These are phyloP conservation scores for Myzus persicae DNA, from an alignment of 1,140 invertebrate genomes.

Conservation along the genomic window DNA sequence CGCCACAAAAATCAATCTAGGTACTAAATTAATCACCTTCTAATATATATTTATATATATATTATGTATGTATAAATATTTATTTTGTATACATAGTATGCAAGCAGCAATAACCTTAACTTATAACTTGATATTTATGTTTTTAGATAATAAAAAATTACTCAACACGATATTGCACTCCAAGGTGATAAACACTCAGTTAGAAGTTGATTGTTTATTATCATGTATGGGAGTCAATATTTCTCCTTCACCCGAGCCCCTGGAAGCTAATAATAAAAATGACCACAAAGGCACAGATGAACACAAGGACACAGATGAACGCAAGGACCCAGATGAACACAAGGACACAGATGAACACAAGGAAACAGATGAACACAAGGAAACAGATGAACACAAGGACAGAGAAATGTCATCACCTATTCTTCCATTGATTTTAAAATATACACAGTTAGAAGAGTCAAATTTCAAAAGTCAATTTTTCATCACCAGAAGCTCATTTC, in stretches of 20 bases:
- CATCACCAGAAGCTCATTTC: slow-evolving; percentile 24
- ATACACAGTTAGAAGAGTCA: slow-evolving; percentile 25
- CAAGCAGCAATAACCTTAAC: background rate
- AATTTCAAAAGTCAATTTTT: slow-evolving; percentile 52
- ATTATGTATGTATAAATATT: background rate
- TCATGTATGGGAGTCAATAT: background rate
- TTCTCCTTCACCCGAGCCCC: too few species aligned
- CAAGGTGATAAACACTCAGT: slow-evolving; percentile 9
- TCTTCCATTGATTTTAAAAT: background rate
- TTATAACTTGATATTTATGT: slow-evolving; percentile 3
- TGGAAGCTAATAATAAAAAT: background rate
- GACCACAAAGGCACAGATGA: too few species aligned
- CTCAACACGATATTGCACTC: background rate
- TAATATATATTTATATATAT: background rate
- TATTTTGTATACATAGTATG: background rate
- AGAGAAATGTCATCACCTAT: background rate
- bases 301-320: background rate
- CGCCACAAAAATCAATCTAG: background rate
- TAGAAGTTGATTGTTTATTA: slow-evolving; percentile 4
- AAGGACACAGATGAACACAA: background rate
- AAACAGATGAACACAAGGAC: too few species aligned
- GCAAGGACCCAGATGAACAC: too few species aligned
- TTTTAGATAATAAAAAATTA: slow-evolving; percentile 28
- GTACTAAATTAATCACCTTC: background rate
- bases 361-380: background rate